A percentile compares a stretch with the other conserved stretches of the same genome.
These are phyloP conservation scores for Austrolebias charrua DNA, from an alignment of 2,797 vertebrate species.

Conservation along the genomic window DNA sequence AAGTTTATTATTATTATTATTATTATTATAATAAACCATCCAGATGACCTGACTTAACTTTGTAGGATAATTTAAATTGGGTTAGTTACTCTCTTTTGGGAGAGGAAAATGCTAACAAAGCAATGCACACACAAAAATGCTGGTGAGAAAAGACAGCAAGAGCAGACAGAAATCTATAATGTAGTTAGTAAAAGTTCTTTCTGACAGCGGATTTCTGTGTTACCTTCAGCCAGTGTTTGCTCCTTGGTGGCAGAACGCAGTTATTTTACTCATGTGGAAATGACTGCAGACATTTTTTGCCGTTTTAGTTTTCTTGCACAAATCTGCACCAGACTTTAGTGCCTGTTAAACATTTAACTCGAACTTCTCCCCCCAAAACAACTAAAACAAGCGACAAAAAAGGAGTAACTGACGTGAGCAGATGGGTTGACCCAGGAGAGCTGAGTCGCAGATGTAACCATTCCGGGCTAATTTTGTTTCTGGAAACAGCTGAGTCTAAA, in stretches of 20 bases:
- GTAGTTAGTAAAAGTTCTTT: not conserved
- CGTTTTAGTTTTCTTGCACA: too few species aligned
- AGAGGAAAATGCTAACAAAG: not conserved
- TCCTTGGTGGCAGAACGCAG: too few species aligned
- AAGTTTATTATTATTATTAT: too few species aligned
- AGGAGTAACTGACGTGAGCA: constrained; percentile 1
- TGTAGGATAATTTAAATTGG: too few species aligned
- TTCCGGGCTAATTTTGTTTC: constrained; percentile 1
- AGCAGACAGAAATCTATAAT: not conserved
- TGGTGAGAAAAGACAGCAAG: not conserved
- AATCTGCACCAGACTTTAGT: not conserved
- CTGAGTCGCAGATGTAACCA: constrained; percentile 37
- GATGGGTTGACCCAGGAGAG: constrained; percentile 22
- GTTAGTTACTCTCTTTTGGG: not conserved
- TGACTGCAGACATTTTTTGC: not conserved
- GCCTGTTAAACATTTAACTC: not conserved
- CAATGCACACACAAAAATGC: not conserved
- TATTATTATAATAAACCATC: too few species aligned
- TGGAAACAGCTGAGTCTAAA: constrained; percentile 29
- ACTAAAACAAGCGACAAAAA: too few species aligned
- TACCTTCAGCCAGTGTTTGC: not conserved
- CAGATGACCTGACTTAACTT: too few species aligned
- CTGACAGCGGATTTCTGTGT: not conserved
- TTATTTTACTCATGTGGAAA: too few species aligned
- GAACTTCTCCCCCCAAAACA: not conserved